phyloP scores from a whole-genome alignment of 2,113 vertebrate genomes.

The Pangasianodon gigas region DNA sequence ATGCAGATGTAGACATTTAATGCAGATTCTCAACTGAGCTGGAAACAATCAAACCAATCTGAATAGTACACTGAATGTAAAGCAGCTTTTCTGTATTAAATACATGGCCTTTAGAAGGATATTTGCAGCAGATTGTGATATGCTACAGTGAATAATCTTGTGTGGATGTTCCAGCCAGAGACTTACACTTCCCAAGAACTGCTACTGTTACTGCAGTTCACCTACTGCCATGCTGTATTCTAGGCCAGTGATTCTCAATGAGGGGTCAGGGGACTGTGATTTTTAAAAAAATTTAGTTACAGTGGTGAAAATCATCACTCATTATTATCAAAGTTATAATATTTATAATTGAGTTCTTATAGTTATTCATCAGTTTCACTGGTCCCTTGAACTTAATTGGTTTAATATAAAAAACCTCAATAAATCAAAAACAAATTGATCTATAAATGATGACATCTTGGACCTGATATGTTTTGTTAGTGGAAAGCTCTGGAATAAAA shows the following conservation, averaged over 20 bases:
- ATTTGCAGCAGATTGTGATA: not conserved
- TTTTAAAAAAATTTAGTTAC: not conserved
- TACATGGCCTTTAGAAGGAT: not conserved
- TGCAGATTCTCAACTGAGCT: not conserved
- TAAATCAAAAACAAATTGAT: not conserved
- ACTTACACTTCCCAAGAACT: not conserved
- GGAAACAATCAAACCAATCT: not conserved
- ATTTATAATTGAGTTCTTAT: not conserved
- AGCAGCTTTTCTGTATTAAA: not conserved
- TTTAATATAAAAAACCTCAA: not conserved
- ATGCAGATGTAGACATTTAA: not conserved
- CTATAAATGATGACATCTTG: not conserved
- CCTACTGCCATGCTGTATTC: not conserved
- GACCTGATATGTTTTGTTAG: not conserved
- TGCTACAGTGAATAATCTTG: not conserved
- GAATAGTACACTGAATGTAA: not conserved
- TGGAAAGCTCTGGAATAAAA: not conserved
- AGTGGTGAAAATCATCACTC: not conserved
- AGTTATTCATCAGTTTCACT: not conserved
- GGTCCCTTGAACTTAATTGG: not conserved
- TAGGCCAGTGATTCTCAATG: not conserved
- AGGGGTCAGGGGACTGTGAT: not conserved
- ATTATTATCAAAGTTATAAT: not conserved
- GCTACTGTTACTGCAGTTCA: not conserved
- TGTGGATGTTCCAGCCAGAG: not conserved